phyloP scores from a whole-genome alignment of 1,140 invertebrate species.

The Globodera ellingtonae region DNA sequence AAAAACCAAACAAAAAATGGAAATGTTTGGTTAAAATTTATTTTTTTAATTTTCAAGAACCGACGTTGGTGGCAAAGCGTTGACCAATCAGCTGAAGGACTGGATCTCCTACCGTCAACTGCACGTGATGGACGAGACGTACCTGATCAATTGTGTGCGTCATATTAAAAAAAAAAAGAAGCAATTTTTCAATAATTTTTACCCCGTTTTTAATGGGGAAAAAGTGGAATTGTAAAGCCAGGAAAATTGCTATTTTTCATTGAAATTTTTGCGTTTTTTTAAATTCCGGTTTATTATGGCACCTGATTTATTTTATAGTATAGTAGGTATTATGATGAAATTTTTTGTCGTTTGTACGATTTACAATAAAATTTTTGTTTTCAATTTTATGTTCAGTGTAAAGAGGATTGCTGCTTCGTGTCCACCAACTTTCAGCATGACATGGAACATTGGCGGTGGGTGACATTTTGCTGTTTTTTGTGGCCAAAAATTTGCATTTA shows the following conservation, averaged over 20 bases:
- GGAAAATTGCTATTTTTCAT: no score
- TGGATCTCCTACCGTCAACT: conserved; percentile 93
- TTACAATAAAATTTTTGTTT: not conserved
- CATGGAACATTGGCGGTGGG: conserved; percentile 68
- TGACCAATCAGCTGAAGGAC: conserved; percentile 98
- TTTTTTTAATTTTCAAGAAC: conserved; percentile 71
- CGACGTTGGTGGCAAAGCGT: conserved; percentile 91
- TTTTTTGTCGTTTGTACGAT: no score
- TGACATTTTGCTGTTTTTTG: no score
- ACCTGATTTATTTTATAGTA: no score
- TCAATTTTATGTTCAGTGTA: conserved; percentile 72
- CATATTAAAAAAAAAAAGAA: conserved; percentile 64
- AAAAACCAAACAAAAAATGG: no score
- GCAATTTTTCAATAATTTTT: no score
- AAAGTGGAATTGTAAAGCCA: no score
- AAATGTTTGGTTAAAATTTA: no score
- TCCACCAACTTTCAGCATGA: conserved; percentile 82
- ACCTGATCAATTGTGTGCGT: conserved; percentile 82
- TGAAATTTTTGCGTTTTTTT: no score
- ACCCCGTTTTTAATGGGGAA: no score
- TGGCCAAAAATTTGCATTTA: conserved; percentile 71
- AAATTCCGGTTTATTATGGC: no score
- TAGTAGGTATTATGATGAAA: no score
- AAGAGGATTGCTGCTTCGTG: conserved; percentile 95
- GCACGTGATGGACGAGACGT: conserved; percentile 98